These are phyloP conservation scores for Limnephilus rhombicus DNA, from an alignment of 2,888 invertebrate species.

Conservation along the genomic window DNA sequence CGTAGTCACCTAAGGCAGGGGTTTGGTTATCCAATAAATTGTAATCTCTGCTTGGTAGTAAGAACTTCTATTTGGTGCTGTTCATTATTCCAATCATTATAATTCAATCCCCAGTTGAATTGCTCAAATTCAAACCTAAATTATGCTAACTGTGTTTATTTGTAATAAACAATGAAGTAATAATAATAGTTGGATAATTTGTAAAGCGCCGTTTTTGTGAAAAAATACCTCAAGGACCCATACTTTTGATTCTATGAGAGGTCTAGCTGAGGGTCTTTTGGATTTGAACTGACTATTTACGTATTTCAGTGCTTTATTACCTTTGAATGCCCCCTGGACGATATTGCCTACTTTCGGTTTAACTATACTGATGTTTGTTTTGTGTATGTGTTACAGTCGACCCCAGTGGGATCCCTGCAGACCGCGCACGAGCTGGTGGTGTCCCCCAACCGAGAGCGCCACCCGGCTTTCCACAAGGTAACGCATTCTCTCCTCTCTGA, in stretches of 20 bases:
- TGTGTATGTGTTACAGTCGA: constrained; percentile 83
- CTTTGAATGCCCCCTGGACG: background rate
- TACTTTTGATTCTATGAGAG: no score
- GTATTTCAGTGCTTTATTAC: background rate
- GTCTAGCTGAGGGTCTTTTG: no score
- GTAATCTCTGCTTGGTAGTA: background rate
- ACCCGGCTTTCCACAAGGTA: constrained; percentile 89
- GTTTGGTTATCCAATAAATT: no score
- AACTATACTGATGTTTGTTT: constrained; percentile 32
- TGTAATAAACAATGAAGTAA: background rate
- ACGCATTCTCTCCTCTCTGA: background rate
- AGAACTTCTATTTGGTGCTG: background rate
- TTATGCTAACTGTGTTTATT: no score
- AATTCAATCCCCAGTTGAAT: background rate
- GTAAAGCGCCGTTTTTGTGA: no score
- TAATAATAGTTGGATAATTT: no score
- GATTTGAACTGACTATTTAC: no score
- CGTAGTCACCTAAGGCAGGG: no score
- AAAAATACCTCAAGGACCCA: no score
- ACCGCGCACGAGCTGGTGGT: constrained; percentile 94
- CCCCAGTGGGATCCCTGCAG: constrained; percentile 94
- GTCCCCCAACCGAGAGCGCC: constrained; percentile 93
- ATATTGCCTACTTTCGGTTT: background rate
- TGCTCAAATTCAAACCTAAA: background rate
- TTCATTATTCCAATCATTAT: background rate